These are phyloP conservation scores for Saccostrea cuccullata DNA, from an alignment of 1,140 invertebrate species.

Conservation along the genomic window DNA sequence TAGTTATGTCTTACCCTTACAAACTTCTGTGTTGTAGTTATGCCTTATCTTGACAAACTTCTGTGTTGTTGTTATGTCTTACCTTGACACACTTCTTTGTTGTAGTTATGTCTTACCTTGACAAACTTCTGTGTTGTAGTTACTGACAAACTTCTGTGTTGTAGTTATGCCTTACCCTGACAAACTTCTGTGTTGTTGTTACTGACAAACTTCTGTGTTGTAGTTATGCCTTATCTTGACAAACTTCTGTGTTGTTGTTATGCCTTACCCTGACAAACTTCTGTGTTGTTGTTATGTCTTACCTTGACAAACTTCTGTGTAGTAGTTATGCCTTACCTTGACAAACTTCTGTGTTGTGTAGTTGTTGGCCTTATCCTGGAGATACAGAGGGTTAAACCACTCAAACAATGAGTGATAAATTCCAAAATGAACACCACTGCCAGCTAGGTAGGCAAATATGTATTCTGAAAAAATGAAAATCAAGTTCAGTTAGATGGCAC, in stretches of 20 bases:
- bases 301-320: not conserved
- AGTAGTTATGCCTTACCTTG: constrained; percentile 63
- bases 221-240: not conserved
- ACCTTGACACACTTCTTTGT: no score
- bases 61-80: no score
- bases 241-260: not conserved
- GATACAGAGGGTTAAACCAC: constrained; percentile 93
- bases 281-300: not conserved
- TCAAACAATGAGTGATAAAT: constrained; percentile 94
- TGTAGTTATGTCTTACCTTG: no score
- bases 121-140: no score
- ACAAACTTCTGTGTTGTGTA: constrained; percentile 84
- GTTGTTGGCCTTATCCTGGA: constrained; percentile 85
- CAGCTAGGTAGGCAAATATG: constrained; percentile 21
- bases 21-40: no score
- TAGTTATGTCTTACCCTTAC: no score
- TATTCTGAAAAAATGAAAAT: not conserved
- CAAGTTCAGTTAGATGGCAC: no score
- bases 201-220: not conserved
- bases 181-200: no score
- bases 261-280: no score
- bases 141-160: no score
- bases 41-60: no score
- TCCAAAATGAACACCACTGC: constrained; percentile 83
- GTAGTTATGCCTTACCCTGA: no score